phyloP scores from a whole-genome alignment of 2,888 invertebrate species.

The Leptura quadrifasciata region DNA sequence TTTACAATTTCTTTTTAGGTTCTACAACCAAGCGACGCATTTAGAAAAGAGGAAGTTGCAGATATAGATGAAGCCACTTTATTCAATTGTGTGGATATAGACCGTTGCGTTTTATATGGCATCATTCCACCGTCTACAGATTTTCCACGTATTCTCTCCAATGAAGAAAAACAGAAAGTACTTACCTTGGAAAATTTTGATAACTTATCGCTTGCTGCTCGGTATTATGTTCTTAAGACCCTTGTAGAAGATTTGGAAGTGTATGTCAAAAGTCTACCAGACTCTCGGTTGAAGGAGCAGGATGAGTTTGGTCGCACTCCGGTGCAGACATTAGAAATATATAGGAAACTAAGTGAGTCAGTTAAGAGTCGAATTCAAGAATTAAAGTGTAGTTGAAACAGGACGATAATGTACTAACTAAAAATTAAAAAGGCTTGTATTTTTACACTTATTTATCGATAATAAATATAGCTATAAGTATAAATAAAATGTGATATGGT shows the following conservation, averaged over 20 bases:
- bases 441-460: too few species aligned
- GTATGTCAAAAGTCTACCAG: slow-evolving; percentile 54
- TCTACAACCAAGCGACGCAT: slow-evolving; percentile 59
- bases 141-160: slow-evolving; percentile 58
- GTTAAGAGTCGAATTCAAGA: slow-evolving; percentile 56
- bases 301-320: slow-evolving; percentile 66
- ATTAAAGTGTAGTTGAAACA: slow-evolving; percentile 43
- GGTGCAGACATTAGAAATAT: slow-evolving; percentile 64
- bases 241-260: slow-evolving; percentile 64
- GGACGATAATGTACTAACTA: not conserved
- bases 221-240: slow-evolving; percentile 65
- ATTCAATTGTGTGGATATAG: slow-evolving; percentile 65
- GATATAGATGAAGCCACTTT: slow-evolving; percentile 59
- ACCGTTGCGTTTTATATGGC: slow-evolving; percentile 65
- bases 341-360: slow-evolving; percentile 64
- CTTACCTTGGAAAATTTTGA: slow-evolving; percentile 68
- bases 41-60: slow-evolving; percentile 51
- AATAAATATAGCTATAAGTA: too few species aligned
- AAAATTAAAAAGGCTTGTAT: too few species aligned
- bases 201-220: slow-evolving; percentile 66
- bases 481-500: too few species aligned
- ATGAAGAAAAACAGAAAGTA: slow-evolving; percentile 63
- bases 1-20: slow-evolving; percentile 50
- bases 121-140: slow-evolving; percentile 59
- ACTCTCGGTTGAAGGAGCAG: slow-evolving; percentile 53